Conservation (phyloP, 2,113 vertebrate species). For the Brachypodius melanocephalos region DNA sequence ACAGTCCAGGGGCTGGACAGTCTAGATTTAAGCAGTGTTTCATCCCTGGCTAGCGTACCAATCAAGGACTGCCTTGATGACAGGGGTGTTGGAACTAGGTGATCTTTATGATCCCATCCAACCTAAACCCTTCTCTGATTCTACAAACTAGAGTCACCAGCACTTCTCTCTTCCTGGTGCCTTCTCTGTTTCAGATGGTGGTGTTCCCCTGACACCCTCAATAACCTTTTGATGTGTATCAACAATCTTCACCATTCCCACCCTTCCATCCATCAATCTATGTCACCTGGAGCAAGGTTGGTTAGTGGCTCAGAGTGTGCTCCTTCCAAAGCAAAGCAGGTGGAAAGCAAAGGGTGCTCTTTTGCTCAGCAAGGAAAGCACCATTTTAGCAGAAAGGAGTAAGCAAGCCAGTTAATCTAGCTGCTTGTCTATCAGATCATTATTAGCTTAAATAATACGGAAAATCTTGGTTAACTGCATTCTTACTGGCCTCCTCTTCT, state of each 20-base stretch:
- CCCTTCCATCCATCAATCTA: not conserved
- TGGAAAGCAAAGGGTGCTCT: not conserved
- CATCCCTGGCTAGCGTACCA: not conserved
- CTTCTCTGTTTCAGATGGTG: not conserved
- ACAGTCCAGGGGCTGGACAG: not conserved
- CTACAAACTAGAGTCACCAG: not conserved
- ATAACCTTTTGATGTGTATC: not conserved
- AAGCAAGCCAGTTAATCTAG: not conserved
- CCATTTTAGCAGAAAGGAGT: not conserved
- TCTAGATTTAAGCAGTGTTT: not conserved
- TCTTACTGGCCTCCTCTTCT: not conserved
- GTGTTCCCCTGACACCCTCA: accelerated
- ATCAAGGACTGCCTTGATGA: not conserved
- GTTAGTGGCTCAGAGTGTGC: not conserved
- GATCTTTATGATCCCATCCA: not conserved
- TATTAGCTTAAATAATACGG: not conserved
- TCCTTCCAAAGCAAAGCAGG: not conserved
- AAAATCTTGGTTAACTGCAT: not conserved
- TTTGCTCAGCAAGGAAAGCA: not conserved
- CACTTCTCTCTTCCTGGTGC: not conserved
- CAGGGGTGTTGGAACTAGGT: not conserved
- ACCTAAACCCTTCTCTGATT: not conserved
- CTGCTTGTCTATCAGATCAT: not conserved
- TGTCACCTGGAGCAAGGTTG: not conserved
- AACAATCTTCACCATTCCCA: not conserved